Conservation (phyloP, 2,797 vertebrate species). For the Poecilia picta region DNA sequence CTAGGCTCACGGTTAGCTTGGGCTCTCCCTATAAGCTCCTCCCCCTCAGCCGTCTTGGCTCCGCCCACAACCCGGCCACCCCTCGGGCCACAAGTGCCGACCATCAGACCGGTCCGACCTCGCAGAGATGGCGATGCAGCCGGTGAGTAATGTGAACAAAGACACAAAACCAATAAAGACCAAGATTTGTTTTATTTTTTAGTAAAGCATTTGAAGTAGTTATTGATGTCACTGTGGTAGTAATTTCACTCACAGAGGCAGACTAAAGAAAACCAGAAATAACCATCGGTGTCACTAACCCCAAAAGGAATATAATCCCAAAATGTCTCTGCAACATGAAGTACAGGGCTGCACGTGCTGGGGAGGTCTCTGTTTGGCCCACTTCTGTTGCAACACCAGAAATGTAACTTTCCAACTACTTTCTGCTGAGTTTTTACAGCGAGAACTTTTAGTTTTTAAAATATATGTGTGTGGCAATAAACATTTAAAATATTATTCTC, state of each 20-base stretch:
- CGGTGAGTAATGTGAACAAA: conserved; percentile 50
- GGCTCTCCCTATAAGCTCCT: conserved; percentile 85
- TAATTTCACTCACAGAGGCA: neutral
- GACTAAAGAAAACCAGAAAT: neutral
- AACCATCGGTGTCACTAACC: neutral
- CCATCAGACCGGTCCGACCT: conserved; percentile 76
- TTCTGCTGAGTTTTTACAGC: neutral
- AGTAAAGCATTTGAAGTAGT: neutral
- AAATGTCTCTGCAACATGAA: neutral
- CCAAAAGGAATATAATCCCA: neutral
- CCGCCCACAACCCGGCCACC: conserved; percentile 82
- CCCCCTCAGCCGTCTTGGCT: conserved; percentile 80
- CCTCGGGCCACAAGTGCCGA: conserved; percentile 76
- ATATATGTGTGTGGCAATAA: neutral
- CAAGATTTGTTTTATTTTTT: neutral
- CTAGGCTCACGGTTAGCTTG: conserved; percentile 92
- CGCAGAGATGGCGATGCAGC: conserved; percentile 84
- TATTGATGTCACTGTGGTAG: neutral
- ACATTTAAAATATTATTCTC: neutral
- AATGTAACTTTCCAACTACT: neutral
- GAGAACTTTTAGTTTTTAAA: neutral
- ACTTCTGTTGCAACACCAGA: neutral
- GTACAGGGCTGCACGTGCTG: neutral
- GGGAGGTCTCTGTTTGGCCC: neutral
- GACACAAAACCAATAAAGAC: neutral